Conservation (phyloP, 1,140 invertebrate genomes). For the Magallana angulata region DNA sequence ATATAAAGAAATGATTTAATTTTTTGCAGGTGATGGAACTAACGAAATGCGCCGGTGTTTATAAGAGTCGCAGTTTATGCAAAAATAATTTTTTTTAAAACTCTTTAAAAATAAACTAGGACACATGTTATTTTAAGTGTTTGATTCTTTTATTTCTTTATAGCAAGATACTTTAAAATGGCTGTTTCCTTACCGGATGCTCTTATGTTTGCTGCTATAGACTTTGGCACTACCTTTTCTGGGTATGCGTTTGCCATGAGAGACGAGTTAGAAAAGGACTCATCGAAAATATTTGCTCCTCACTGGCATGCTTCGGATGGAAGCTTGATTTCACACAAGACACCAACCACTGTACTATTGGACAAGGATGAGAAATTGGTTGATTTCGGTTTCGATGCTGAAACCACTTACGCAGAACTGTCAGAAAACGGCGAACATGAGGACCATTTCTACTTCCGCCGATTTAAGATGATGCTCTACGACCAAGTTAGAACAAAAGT, state of each 20-base stretch:
- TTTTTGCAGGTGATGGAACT: no score
- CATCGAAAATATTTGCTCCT: neutral
- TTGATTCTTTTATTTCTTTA: neutral
- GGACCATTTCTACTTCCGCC: constrained; percentile 35
- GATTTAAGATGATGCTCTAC: constrained; percentile 53
- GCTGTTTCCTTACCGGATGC: neutral
- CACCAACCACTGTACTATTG: constrained; percentile 42
- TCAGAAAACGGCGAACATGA: neutral
- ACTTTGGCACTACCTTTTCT: constrained; percentile 53
- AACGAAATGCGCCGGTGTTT: no score
- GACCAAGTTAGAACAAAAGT: constrained; percentile 7
- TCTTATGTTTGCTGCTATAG: constrained; percentile 47
- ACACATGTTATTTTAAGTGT: no score
- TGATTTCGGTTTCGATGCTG: constrained; percentile 46
- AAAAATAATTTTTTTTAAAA: no score
- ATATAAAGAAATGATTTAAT: no score
- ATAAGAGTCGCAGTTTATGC: no score
- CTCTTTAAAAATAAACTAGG: no score
- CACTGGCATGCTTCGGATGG: neutral
- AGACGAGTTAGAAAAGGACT: neutral
- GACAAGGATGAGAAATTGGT: constrained; percentile 24
- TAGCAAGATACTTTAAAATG: neutral
- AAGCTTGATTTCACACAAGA: constrained; percentile 15
- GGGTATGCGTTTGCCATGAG: constrained; percentile 48
- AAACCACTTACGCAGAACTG: constrained; percentile 21